These are phyloP conservation scores for Megalopta genalis DNA, from an alignment of 1,140 invertebrate species.

Conservation along the genomic window DNA sequence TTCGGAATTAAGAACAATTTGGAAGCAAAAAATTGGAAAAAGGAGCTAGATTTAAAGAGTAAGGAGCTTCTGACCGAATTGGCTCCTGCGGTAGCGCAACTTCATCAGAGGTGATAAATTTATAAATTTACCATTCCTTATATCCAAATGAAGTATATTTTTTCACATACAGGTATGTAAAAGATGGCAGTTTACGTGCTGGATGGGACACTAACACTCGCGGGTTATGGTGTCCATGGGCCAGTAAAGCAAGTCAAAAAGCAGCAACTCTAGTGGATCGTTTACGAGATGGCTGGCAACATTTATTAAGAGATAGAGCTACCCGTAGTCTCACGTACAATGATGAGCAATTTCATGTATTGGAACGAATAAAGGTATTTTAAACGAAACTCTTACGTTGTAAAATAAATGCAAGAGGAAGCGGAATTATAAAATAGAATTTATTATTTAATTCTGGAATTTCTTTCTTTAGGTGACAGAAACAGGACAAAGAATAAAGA, in stretches of 20 bases:
- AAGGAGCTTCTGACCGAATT: conserved; percentile 77
- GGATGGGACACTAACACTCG: conserved; percentile 88
- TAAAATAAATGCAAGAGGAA: conserved; percentile 1
- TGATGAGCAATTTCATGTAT: conserved; percentile 95
- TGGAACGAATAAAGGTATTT: conserved; percentile 87
- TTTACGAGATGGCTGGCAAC: conserved; percentile 94
- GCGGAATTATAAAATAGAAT: conserved; percentile 5
- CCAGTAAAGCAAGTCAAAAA: conserved; percentile 84
- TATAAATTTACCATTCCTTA: conserved; percentile 1
- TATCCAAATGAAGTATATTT: conserved; percentile 19
- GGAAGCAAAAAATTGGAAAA: conserved; percentile 72
- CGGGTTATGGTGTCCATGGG: conserved; percentile 84
- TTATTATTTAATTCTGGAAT: conserved; percentile 15
- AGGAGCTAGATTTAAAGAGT: conserved; percentile 74
- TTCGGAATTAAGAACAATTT: conserved; percentile 61
- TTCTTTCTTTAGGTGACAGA: conserved; percentile 79
- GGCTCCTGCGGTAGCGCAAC: conserved; percentile 80
- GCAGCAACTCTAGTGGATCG: conserved; percentile 88
- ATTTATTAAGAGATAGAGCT: conserved; percentile 91
- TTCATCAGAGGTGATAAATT: conserved; percentile 81
- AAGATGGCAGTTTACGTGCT: conserved; percentile 82
- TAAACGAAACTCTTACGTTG: background rate
- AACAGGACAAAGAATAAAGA: conserved; percentile 85
- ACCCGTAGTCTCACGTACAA: conserved; percentile 92
- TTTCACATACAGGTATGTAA: conserved; percentile 70